A percentile compares a stretch with the other conserved stretches of the same genome.
Conservation (phyloP, 2,113 vertebrate genomes). For the Toxotes jaculatrix region DNA sequence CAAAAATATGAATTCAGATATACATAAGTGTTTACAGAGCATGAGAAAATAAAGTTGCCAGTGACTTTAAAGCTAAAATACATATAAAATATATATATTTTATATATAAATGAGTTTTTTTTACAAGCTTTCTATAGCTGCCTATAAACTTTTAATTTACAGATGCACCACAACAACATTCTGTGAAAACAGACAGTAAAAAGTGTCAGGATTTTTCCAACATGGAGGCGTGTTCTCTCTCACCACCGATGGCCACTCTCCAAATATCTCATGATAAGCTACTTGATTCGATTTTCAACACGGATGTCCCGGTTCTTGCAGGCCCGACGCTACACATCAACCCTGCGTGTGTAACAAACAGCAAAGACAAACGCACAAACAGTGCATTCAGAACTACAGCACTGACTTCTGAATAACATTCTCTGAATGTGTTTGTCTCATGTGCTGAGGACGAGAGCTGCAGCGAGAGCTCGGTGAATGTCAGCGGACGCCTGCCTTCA, state of each 20-base stretch:
- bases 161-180: background rate
- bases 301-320: background rate
- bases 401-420: slow-evolving; percentile 43
- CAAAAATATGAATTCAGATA: background rate
- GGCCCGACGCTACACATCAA: background rate
- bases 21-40: background rate
- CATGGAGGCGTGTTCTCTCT: background rate
- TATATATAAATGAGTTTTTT: too few species aligned
- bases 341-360: slow-evolving; percentile 11
- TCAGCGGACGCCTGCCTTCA: slow-evolving; percentile 73
- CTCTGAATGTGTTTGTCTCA: slow-evolving; percentile 29
- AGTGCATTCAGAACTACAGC: slow-evolving; percentile 46
- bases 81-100: too few species aligned
- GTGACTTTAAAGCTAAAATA: background rate
- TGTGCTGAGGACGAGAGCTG: slow-evolving; percentile 39
- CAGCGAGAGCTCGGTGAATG: slow-evolving; percentile 66
- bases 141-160: background rate
- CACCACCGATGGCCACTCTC: background rate
- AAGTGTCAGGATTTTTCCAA: background rate
- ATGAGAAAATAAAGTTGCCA: background rate
- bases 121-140: background rate
- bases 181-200: background rate
- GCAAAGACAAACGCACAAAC: slow-evolving; percentile 5
- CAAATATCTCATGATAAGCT: slow-evolving; percentile 7
- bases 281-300: background rate